Percentiles rank a stretch among this genome's conserved stretches.
Conservation (phyloP, 2,113 vertebrate species). For the Neopipo cinnamomea region DNA sequence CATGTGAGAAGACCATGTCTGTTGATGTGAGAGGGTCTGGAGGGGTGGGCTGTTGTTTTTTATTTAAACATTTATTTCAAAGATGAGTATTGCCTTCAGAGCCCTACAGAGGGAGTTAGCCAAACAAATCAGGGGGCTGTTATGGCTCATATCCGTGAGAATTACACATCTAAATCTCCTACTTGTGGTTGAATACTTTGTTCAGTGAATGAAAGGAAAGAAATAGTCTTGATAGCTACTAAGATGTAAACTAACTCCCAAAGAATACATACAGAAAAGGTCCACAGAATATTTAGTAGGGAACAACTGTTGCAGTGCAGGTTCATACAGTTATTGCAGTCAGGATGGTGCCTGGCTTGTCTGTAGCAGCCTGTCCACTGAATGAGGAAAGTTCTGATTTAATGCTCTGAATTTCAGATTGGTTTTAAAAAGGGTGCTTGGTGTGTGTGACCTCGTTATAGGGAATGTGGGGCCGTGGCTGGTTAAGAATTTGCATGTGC, state of each 20-base stretch:
- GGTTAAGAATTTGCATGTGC: neutral
- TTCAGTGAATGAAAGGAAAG: neutral
- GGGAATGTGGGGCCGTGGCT: neutral
- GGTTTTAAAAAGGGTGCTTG: neutral
- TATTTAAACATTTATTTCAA: neutral
- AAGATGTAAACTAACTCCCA: neutral
- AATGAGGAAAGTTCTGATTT: neutral
- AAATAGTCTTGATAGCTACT: neutral
- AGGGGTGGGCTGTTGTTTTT: neutral
- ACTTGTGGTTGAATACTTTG: neutral
- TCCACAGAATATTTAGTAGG: neutral
- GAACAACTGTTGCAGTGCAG: neutral
- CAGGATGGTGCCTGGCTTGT: neutral
- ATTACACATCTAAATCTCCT: neutral
- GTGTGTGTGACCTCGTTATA: neutral
- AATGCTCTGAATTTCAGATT: neutral
- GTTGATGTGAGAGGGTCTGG: neutral
- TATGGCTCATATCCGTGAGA: neutral
- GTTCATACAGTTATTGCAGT: neutral
- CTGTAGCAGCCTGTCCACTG: neutral
- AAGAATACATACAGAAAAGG: neutral
- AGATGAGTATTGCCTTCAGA: neutral
- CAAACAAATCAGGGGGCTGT: neutral
- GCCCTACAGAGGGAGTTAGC: neutral
- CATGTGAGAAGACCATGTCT: neutral